Conservation (phyloP, 2,888 invertebrate species). For the Hydrotaea diabolus region DNA sequence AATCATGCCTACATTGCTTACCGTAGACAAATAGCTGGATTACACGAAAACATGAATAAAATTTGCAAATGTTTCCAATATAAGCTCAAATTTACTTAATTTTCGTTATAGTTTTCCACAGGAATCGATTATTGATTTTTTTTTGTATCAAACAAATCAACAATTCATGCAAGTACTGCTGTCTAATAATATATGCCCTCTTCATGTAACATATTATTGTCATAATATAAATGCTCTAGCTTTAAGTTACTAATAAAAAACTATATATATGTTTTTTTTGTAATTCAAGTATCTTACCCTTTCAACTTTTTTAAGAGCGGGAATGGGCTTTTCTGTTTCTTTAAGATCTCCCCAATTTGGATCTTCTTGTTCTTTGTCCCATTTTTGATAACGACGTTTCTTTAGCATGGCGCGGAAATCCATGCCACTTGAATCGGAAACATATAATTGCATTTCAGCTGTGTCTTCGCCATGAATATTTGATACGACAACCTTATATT, state of each 20-base stretch:
- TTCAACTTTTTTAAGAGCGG: constrained; percentile 95
- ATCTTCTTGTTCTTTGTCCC: constrained; percentile 94
- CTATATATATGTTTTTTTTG: constrained; percentile 25
- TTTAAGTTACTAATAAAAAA: not conserved
- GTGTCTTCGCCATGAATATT: constrained; percentile 97
- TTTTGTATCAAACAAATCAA: too few relatives aligned
- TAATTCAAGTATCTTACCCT: constrained; percentile 84
- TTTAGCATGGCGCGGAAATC: constrained; percentile 99
- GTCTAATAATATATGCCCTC: too few relatives aligned
- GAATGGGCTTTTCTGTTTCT: constrained; percentile 92
- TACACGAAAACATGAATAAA: too few relatives aligned
- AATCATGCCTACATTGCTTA: too few relatives aligned
- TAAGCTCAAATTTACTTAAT: too few relatives aligned
- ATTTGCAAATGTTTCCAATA: too few relatives aligned
- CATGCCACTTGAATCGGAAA: constrained; percentile 98
- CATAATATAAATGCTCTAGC: too few relatives aligned
- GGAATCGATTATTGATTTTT: too few relatives aligned
- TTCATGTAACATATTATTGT: too few relatives aligned
- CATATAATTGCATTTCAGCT: constrained; percentile 97
- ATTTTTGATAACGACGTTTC: constrained; percentile 96
- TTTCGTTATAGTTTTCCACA: too few relatives aligned
- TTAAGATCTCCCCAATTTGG: constrained; percentile 97
- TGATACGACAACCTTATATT: constrained; percentile 94
- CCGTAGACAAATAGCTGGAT: too few relatives aligned
- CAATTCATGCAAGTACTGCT: too few relatives aligned